These are phyloP conservation scores for Volucella zonaria DNA, from an alignment of 2,888 invertebrate genomes.

Conservation along the genomic window DNA sequence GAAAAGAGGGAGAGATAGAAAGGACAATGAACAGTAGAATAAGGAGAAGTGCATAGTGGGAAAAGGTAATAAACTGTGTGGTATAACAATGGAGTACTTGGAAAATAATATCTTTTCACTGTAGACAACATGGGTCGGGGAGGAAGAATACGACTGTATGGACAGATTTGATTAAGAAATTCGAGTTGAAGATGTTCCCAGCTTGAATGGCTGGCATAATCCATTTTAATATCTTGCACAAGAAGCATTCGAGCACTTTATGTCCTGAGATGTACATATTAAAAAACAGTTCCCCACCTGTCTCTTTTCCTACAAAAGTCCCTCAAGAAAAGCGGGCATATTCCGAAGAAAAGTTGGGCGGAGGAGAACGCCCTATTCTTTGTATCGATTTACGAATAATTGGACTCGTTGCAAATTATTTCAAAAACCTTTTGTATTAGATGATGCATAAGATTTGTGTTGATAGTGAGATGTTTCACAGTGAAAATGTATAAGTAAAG, in stretches of 20 bases:
- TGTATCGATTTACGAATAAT: no score
- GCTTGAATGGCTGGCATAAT: neutral
- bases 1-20: conserved; percentile 5
- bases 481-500: no score
- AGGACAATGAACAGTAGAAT: neutral
- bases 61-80: conserved; percentile 62
- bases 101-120: conserved; percentile 31
- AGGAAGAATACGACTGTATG: neutral
- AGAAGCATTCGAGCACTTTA: neutral
- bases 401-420: no score
- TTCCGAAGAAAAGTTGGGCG: no score
- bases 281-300: no score
- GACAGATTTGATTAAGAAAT: conserved; percentile 55
- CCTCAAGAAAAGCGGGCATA: no score
- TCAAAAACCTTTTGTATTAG: no score
- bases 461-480: no score
- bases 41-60: neutral
- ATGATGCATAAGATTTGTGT: no score
- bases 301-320: no score
- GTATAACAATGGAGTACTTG: conserved; percentile 41
- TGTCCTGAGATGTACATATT: no score
- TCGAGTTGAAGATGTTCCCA: conserved; percentile 16
- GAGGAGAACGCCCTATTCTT: no score
- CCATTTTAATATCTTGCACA: conserved; percentile 3
- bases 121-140: neutral